These are phyloP conservation scores for Epinotia brunnichana DNA, from an alignment of 2,888 invertebrate genomes.

Conservation along the genomic window DNA sequence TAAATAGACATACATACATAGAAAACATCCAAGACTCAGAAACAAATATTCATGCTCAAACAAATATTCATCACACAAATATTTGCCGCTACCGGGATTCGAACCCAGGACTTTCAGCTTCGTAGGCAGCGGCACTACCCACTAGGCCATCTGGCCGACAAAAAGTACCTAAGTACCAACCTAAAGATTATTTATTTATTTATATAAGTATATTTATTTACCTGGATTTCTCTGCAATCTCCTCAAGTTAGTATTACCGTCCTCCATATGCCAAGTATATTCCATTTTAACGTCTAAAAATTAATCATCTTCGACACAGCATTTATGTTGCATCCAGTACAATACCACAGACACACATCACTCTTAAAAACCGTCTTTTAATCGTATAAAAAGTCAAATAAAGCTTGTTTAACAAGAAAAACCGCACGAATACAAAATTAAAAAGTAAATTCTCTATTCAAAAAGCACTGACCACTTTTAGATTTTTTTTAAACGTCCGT, in stretches of 20 bases:
- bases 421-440: constrained; percentile 1
- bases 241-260: constrained; percentile 61
- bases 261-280: constrained; percentile 80
- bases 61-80: too few species aligned
- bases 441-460: constrained; percentile 23
- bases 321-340: constrained; percentile 57
- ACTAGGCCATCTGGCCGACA: too few species aligned
- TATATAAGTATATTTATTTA: constrained; percentile 45
- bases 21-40: too few species aligned
- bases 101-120: too few species aligned
- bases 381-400: constrained; percentile 8
- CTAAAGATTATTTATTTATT: too few species aligned
- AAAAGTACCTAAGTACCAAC: too few species aligned
- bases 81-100: too few species aligned
- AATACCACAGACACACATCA: constrained; percentile 56
- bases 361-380: constrained; percentile 31
- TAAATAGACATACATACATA: too few species aligned
- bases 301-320: constrained; percentile 34
- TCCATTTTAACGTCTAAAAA: constrained; percentile 67
- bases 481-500: constrained; percentile 69
- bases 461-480: constrained; percentile 49
- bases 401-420: constrained; percentile 7
- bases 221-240: constrained; percentile 69
- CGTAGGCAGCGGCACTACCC: too few species aligned
- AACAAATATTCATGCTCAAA: too few species aligned